phyloP scores from a whole-genome alignment of 2,797 vertebrate species.

The Orestias chungarensis region DNA sequence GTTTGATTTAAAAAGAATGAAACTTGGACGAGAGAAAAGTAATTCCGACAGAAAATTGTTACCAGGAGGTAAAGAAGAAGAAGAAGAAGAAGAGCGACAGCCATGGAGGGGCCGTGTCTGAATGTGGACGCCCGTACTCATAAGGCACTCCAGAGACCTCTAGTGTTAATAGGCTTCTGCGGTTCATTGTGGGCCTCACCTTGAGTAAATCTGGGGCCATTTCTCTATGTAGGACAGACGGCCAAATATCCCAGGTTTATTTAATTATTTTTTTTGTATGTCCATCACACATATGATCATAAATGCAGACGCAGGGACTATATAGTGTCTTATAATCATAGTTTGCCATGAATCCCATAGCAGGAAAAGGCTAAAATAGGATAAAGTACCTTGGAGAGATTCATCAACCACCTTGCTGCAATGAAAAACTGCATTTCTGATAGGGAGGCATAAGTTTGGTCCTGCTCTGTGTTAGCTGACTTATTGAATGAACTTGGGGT shows the following conservation, averaged over 20 bases:
- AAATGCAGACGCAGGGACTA: constrained; percentile 11
- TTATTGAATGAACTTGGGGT: constrained; percentile 78
- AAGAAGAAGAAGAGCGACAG: constrained; percentile 63
- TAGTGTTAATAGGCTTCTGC: constrained; percentile 77
- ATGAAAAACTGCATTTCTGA: constrained; percentile 71
- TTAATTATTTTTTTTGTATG: constrained; percentile 11
- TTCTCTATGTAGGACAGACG: constrained; percentile 68
- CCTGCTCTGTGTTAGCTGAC: constrained; percentile 65
- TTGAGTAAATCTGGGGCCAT: constrained; percentile 73
- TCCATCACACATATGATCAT: constrained; percentile 13
- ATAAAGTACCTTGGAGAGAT: constrained; percentile 63
- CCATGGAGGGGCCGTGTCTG: constrained; percentile 63
- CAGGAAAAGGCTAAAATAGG: constrained; percentile 65
- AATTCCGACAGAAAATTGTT: constrained; percentile 85
- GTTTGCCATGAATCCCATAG: constrained; percentile 65
- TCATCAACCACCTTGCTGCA: constrained; percentile 69
- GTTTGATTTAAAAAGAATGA: constrained; percentile 88
- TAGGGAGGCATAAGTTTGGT: constrained; percentile 69
- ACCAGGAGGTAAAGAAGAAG: constrained; percentile 71
- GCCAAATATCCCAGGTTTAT: constrained; percentile 23
- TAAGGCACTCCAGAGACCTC: constrained; percentile 76
- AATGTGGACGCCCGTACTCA: constrained; percentile 60
- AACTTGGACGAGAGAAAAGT: constrained; percentile 86
- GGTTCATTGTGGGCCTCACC: constrained; percentile 76
- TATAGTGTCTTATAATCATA: constrained; percentile 50